Evolutionary conservation across 2,113 vertebrate species (phyloP).

Genomic region (Mustela nigripes): DNA sequence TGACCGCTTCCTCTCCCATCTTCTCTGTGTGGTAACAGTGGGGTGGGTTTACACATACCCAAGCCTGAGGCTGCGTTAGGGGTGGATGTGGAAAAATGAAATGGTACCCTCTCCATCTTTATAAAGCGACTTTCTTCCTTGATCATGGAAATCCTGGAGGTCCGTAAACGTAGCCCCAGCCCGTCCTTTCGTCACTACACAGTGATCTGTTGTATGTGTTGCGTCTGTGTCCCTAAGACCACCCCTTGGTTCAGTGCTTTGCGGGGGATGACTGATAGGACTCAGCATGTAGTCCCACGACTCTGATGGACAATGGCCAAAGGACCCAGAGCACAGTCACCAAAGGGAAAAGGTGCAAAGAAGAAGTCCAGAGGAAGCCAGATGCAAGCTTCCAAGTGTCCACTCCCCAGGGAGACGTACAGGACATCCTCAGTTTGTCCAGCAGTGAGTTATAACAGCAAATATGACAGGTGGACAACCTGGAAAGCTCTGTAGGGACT

Average conservation of each 20-base stretch:
- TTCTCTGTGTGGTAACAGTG: no score
- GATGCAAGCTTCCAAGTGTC: not conserved
- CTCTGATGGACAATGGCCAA: not conserved
- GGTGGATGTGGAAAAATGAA: not conserved
- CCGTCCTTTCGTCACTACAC: not conserved
- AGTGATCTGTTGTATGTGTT: accelerated
- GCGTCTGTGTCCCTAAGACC: not conserved
- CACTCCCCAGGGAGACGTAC: no score
- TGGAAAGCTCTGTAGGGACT: not conserved
- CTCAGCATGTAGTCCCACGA: accelerated
- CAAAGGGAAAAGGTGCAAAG: not conserved
- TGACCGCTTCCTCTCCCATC: no score
- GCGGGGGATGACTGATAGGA: not conserved
- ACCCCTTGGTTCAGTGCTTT: not conserved
- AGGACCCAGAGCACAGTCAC: not conserved
- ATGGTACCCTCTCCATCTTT: not conserved
- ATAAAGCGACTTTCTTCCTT: not conserved
- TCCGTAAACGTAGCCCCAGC: not conserved
- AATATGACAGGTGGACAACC: not conserved
- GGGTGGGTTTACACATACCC: not conserved
- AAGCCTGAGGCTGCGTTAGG: no score
- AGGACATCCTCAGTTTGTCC: not conserved
- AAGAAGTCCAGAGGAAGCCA: not conserved
- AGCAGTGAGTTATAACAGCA: not conserved
- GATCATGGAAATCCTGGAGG: not conserved